phyloP scores from a whole-genome alignment of 2,113 vertebrate genomes.

The Zapus hudsonius region DNA sequence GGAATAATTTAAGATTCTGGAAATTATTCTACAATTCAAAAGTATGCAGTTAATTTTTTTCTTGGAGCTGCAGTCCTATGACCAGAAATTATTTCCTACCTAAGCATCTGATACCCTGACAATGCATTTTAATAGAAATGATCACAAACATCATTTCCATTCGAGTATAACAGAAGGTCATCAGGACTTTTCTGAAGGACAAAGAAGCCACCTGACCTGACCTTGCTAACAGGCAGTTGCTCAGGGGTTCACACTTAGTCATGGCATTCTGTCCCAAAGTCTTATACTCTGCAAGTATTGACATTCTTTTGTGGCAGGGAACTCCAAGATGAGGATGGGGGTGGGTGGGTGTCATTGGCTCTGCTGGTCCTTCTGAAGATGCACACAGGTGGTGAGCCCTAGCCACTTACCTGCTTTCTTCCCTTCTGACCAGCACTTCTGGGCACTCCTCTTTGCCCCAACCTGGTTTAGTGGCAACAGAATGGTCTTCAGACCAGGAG shows the following conservation, averaged over 20 bases:
- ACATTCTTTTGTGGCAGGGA: background rate
- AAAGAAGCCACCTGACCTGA: background rate
- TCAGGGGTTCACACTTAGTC: background rate
- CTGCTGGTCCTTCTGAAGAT: background rate
- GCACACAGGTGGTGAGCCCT: background rate
- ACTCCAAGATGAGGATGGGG: background rate
- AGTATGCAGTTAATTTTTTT: background rate
- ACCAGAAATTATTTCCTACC: background rate
- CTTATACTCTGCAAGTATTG: no score
- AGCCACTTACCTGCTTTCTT: no score
- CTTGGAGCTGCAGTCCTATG: background rate
- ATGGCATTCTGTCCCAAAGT: no score
- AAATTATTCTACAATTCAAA: background rate
- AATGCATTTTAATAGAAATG: background rate
- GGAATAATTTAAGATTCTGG: background rate
- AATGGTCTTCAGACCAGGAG: background rate
- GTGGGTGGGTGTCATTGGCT: fast-evolving
- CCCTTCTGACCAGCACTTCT: no score
- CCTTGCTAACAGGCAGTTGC: no score
- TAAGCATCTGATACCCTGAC: background rate
- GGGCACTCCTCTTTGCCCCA: background rate
- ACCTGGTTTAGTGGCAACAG: background rate
- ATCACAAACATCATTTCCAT: background rate
- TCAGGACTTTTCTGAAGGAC: background rate
- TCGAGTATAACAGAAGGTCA: background rate